A percentile compares a stretch with the other conserved stretches of the same genome.
Evolutionary conservation across 2,113 vertebrate species (phyloP).

Genomic region (Ovibos moschatus): DNA sequence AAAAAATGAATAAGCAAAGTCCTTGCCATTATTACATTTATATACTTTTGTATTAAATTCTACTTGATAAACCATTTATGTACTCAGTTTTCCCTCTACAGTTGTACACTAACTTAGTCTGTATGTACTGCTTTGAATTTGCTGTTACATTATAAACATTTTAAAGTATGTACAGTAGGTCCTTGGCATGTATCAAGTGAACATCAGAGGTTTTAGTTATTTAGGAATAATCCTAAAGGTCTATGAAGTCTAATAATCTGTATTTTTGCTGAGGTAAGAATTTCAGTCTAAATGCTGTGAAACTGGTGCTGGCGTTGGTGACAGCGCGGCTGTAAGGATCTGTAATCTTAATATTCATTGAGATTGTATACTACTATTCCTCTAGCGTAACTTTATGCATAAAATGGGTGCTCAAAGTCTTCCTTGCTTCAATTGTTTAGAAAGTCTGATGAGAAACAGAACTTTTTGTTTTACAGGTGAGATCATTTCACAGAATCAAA

Average conservation of each 20-base stretch:
- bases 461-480: background rate
- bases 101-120: background rate
- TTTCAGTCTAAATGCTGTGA: background rate
- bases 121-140: background rate
- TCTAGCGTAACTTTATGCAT: background rate
- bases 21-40: background rate
- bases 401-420: background rate
- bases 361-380: background rate
- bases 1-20: background rate
- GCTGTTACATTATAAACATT: background rate
- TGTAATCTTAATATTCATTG: background rate
- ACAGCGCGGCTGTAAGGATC: background rate
- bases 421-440: background rate
- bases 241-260: background rate
- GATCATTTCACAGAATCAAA: background rate
- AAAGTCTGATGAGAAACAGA: slow-evolving; percentile 16
- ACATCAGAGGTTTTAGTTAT: background rate
- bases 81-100: background rate
- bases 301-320: background rate
- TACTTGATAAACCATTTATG: background rate
- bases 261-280: background rate
- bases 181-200: background rate
- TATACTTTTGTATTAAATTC: background rate
- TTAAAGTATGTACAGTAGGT: background rate
- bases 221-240: background rate